Evolutionary conservation across 2,888 invertebrate species (phyloP).

Genomic region (Azorinus chamasolen): DNA sequence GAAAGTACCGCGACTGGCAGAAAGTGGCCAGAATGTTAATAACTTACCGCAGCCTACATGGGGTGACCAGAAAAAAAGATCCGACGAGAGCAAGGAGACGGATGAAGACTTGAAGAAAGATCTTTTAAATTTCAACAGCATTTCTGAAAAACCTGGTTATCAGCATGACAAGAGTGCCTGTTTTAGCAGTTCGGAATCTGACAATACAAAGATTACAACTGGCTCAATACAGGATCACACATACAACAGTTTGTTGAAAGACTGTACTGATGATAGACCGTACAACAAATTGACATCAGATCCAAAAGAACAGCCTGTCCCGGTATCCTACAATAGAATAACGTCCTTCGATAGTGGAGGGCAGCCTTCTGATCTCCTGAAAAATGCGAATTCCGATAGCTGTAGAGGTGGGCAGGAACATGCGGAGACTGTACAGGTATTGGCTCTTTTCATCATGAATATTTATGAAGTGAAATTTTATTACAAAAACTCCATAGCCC

Average conservation of each 20-base stretch:
- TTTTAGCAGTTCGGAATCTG: too few species aligned
- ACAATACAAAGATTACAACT: too few species aligned
- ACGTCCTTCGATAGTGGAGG: slow-evolving; percentile 60
- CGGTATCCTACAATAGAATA: slow-evolving; percentile 29
- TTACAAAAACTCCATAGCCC: too few species aligned
- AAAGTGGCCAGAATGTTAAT: neutral
- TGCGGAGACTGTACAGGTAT: too few species aligned
- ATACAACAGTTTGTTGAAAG: slow-evolving; percentile 10
- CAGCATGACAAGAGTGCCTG: too few species aligned
- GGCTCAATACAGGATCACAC: neutral
- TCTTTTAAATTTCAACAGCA: too few species aligned
- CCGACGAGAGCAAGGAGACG: neutral
- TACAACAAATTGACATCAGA: slow-evolving; percentile 34
- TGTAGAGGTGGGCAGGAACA: neutral
- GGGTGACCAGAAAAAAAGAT: slow-evolving; percentile 11
- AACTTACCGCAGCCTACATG: slow-evolving; percentile 24
- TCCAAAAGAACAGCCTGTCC: slow-evolving; percentile 2
- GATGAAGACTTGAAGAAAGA: too few species aligned
- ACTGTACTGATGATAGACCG: slow-evolving; percentile 1
- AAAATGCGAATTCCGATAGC: slow-evolving; percentile 19
- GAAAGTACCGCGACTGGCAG: slow-evolving; percentile 30
- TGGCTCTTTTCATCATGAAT: too few species aligned
- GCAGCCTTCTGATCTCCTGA: slow-evolving; percentile 17
- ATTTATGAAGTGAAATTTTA: too few species aligned
- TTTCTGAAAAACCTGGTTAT: too few species aligned